phyloP scores from a whole-genome alignment of 2,113 vertebrate genomes.

The Cettia cetti region DNA sequence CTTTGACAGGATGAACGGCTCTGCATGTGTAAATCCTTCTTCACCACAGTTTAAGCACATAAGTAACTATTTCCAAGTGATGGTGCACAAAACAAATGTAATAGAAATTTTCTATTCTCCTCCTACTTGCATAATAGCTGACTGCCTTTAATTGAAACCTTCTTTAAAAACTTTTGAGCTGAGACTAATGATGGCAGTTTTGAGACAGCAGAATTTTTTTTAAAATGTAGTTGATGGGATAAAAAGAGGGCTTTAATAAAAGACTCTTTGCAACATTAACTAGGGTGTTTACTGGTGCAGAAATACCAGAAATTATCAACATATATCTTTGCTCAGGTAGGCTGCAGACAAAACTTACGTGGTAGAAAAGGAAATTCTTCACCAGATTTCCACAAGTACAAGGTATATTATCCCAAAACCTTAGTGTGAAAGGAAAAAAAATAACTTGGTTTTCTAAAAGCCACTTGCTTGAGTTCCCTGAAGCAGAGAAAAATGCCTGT shows the following conservation, averaged over 20 bases:
- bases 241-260: neutral
- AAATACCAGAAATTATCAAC: constrained; percentile 44
- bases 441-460: neutral
- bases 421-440: neutral
- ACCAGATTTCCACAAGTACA: neutral
- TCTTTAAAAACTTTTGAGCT: constrained; percentile 18
- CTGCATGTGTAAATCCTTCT: neutral
- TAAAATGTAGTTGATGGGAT: neutral
- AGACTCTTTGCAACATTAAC: constrained; percentile 31
- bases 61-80: neutral
- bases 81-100: neutral
- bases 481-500: neutral
- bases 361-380: neutral
- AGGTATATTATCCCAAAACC: neutral
- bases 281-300: neutral
- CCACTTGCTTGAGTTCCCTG: neutral
- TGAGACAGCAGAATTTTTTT: constrained; percentile 3
- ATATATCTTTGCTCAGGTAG: constrained; percentile 20
- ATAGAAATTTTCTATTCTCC: neutral
- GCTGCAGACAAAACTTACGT: neutral
- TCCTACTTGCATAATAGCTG: neutral
- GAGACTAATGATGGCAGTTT: constrained; percentile 14
- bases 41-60: neutral
- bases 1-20: neutral
- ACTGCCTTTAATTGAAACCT: constrained; percentile 13